Percentiles rank a stretch among this genome's conserved stretches.
phyloP scores from a whole-genome alignment of 2,797 vertebrate species.

The Tragelaphus eurycerus region DNA sequence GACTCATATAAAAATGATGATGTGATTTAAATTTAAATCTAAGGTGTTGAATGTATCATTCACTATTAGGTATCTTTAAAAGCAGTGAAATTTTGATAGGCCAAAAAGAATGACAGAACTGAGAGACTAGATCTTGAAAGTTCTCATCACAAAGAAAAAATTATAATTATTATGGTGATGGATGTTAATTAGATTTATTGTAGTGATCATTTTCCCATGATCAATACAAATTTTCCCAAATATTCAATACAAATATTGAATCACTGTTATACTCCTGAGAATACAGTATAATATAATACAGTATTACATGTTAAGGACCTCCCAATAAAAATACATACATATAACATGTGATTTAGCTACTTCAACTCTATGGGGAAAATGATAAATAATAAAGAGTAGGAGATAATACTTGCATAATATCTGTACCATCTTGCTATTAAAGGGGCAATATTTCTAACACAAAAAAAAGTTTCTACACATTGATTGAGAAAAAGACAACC shows the following conservation, averaged over 20 bases:
- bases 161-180: not conserved
- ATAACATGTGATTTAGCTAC: not conserved
- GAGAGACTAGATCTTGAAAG: not conserved
- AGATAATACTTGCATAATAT: not conserved
- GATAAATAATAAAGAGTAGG: not conserved
- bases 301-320: not conserved
- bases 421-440: not conserved
- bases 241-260: not conserved
- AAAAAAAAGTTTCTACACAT: not conserved
- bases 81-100: not conserved
- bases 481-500: not conserved
- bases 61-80: slow-evolving; percentile 2
- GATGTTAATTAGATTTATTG: not conserved
- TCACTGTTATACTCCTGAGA: not conserved
- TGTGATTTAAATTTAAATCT: not conserved
- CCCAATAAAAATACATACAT: not conserved
- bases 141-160: not conserved
- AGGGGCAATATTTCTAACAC: not conserved
- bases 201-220: not conserved
- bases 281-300: not conserved
- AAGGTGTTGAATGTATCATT: not conserved
- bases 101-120: not conserved
- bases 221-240: no score
- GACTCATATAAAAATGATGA: slow-evolving; percentile 1
- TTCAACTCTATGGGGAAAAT: not conserved